phyloP scores from a whole-genome alignment of 2,797 vertebrate species.

The Margarornis squamiger region DNA sequence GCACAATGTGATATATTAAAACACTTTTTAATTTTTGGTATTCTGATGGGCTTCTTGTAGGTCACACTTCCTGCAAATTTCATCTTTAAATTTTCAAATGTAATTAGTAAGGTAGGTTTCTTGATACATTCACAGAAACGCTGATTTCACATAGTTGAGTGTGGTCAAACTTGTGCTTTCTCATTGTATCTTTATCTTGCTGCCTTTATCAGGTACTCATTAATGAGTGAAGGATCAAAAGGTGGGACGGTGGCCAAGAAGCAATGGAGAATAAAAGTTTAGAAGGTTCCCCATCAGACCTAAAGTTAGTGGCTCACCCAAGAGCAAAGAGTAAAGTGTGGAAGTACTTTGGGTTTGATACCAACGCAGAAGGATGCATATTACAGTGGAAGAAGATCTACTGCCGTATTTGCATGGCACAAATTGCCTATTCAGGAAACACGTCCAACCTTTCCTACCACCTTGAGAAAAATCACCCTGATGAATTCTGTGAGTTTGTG shows the following conservation, averaged over 20 bases:
- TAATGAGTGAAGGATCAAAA: constrained; percentile 80
- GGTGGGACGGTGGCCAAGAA: constrained; percentile 73
- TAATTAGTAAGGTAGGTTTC: constrained; percentile 60
- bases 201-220: constrained; percentile 85
- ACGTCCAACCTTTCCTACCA: constrained; percentile 91
- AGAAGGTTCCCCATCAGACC: constrained; percentile 80
- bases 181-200: constrained; percentile 82
- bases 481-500: constrained; percentile 86
- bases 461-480: constrained; percentile 88
- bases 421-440: constrained; percentile 91
- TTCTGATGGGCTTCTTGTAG: not conserved
- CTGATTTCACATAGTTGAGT: constrained; percentile 61
- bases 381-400: constrained; percentile 90
- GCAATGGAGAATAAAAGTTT: constrained; percentile 84
- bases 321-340: constrained; percentile 93
- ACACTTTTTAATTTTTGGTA: not conserved
- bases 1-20: not conserved
- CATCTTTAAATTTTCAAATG: constrained; percentile 38
- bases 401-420: constrained; percentile 88
- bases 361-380: constrained; percentile 88
- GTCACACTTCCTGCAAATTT: constrained; percentile 24
- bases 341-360: constrained; percentile 93
- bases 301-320: constrained; percentile 88
- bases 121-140: constrained; percentile 27
- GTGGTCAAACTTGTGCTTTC: constrained; percentile 63